phyloP scores from a whole-genome alignment of 2,888 invertebrate species.

The Cephus rjabovi region DNA sequence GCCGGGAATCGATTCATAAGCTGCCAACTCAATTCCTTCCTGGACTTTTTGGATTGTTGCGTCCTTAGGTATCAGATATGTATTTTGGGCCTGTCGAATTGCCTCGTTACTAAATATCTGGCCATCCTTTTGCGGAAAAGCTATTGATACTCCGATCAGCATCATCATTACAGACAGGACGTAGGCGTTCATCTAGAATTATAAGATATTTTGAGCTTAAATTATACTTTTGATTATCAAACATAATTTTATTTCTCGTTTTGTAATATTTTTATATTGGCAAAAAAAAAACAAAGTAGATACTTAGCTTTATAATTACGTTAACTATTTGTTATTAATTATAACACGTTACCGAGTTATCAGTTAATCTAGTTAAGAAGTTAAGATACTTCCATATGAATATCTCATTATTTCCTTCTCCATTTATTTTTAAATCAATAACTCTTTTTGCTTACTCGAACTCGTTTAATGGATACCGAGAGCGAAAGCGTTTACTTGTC shows the following conservation, averaged over 20 bases:
- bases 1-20: constrained; percentile 88
- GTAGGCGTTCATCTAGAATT: constrained; percentile 55
- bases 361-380: background rate
- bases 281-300: background rate
- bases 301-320: background rate
- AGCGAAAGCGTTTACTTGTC: background rate
- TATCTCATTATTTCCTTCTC: background rate
- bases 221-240: background rate
- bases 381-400: background rate
- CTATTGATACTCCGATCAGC: constrained; percentile 68
- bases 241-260: background rate
- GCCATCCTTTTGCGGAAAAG: constrained; percentile 82
- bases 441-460: background rate
- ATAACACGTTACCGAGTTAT: background rate
- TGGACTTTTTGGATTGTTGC: constrained; percentile 89
- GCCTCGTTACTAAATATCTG: constrained; percentile 87
- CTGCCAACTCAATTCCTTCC: constrained; percentile 87
- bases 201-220: constrained; percentile 2
- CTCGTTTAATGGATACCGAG: background rate
- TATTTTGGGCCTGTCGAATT: constrained; percentile 88
- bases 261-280: background rate
- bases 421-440: background rate
- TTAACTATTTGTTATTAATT: background rate
- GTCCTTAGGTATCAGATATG: constrained; percentile 86
- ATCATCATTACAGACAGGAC: constrained; percentile 62